These are phyloP conservation scores for Acanthococcus lagerstroemiae DNA, from an alignment of 2,888 invertebrate species.

Conservation along the genomic window DNA sequence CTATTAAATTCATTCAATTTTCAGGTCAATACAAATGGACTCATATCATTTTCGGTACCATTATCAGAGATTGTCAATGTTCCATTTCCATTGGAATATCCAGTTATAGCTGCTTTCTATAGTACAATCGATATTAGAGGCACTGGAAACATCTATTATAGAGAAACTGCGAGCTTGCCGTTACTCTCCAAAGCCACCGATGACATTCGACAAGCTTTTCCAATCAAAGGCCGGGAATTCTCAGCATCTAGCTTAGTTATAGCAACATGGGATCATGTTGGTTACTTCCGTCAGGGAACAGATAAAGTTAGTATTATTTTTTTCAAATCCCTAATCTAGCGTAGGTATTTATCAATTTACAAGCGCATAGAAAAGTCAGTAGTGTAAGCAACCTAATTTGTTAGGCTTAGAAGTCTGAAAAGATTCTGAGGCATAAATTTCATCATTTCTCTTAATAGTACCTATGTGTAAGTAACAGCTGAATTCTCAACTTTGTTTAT, in stretches of 20 bases:
- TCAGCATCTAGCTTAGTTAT: constrained; percentile 68
- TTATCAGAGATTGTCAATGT: constrained; percentile 76
- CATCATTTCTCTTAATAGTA: background rate
- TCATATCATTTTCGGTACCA: constrained; percentile 80
- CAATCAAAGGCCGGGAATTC: constrained; percentile 45
- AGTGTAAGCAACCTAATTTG: too few species aligned
- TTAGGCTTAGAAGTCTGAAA: background rate
- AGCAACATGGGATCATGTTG: constrained; percentile 83
- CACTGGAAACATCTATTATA: constrained; percentile 61
- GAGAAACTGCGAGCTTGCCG: constrained; percentile 53
- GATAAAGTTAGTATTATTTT: constrained; percentile 48
- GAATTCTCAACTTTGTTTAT: background rate
- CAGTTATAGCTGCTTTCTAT: constrained; percentile 82
- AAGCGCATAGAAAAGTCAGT: too few species aligned
- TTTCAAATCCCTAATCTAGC: background rate
- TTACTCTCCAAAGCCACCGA: constrained; percentile 44
- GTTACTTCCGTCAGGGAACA: constrained; percentile 55
- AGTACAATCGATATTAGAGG: constrained; percentile 76
- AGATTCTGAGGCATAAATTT: background rate
- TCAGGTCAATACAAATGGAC: constrained; percentile 84
- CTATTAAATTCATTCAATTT: too few species aligned
- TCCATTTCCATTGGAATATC: constrained; percentile 79
- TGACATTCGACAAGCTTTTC: constrained; percentile 56
- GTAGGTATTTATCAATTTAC: too few species aligned
- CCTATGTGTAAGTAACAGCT: background rate